Base-by-base conservation (phyloP, 2,113 vertebrate genomes). In the Phasianus colchicus region DNA sequence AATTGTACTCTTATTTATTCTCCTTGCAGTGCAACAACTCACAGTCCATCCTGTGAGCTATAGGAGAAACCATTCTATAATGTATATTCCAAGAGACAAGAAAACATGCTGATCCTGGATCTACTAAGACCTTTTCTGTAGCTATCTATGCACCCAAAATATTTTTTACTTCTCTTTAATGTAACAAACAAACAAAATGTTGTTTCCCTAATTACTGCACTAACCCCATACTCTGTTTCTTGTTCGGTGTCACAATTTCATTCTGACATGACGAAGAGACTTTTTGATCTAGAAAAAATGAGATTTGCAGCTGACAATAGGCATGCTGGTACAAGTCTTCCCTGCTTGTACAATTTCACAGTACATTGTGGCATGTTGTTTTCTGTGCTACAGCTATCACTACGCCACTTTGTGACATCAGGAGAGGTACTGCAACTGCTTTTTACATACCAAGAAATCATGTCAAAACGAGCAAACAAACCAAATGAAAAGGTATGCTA, bases 351-450 rank as follows among this genome's bases (percentile, higher is more conserved):
- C 64, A 58, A 74, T 42, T 67, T 47, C 24, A 18, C 32, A 29
- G 14, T 16, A 18, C 20, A 18, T 6, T 21, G 9, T 14, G 21
- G 21, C 3, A n/a, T 13, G 25, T 52, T 5, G 36, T 54, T 90
- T 90, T 77, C 10, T 1, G 5, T 7, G 11, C 12, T 42, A 11
- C 2, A 9, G 25, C 3, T 73, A 15, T 43, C 4, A 6, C 10
- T 34, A n/a, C 57, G 43, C 13, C 25, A 27, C 0, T 0, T 5
- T 43, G 43, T 52, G 54, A 40, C 20, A 61, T 20, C 17, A 43
- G 8, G 9, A 87, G 24, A 4, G 29, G 27, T 11, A 13, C 7
- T 52, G 22, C 47, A 87, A 25, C 6, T 57, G 32, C 10, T 69
- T 13, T 38, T 92, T 64, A 11, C 10, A 16, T 45, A 36, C 18